Percentiles rank a stretch among this genome's conserved stretches.
phyloP scores from a whole-genome alignment of 2,888 invertebrate species.

The Drosophila barbarae region DNA sequence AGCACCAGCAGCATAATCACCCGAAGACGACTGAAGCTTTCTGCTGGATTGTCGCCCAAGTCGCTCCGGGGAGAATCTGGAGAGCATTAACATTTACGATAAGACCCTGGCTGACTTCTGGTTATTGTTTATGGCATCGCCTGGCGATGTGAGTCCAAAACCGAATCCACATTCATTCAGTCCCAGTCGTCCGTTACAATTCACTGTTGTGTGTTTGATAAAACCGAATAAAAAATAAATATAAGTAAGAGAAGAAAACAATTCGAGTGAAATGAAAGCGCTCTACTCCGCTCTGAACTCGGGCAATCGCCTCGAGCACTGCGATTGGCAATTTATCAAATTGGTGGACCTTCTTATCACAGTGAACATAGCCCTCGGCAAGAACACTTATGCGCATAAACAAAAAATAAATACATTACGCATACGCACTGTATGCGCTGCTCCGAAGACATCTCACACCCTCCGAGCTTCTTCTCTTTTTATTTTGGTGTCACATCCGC shows the following conservation, averaged over 20 bases:
- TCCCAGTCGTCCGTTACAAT: conserved; percentile 16
- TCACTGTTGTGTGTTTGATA: conserved; percentile 2
- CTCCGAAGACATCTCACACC: conserved; percentile 9
- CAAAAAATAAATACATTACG: conserved; percentile 25
- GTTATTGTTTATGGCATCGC: conserved; percentile 16
- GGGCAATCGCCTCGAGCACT: background rate
- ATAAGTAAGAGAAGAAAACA: conserved; percentile 11
- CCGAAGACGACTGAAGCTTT: conserved; percentile 15
- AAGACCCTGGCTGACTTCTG: conserved; percentile 2
- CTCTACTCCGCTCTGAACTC: conserved; percentile 11
- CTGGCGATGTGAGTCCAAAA: background rate
- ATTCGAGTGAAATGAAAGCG: conserved; percentile 6
- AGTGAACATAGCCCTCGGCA: background rate
- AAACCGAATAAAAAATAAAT: background rate
- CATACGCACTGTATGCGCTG: conserved; percentile 21
- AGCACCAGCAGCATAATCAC: conserved; percentile 5
- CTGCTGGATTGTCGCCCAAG: conserved; percentile 3
- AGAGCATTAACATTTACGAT: conserved; percentile 10
- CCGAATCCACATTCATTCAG: conserved; percentile 16
- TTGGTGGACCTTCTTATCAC: conserved; percentile 7
- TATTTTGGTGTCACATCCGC: conserved; percentile 35
- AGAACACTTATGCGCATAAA: conserved; percentile 18
- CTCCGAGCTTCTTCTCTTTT: background rate
- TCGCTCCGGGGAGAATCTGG: background rate
- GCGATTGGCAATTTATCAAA: conserved; percentile 17